Base-by-base conservation (phyloP, 92 coral and sea anemone genomes). In the Montipora capitata region DNA sequence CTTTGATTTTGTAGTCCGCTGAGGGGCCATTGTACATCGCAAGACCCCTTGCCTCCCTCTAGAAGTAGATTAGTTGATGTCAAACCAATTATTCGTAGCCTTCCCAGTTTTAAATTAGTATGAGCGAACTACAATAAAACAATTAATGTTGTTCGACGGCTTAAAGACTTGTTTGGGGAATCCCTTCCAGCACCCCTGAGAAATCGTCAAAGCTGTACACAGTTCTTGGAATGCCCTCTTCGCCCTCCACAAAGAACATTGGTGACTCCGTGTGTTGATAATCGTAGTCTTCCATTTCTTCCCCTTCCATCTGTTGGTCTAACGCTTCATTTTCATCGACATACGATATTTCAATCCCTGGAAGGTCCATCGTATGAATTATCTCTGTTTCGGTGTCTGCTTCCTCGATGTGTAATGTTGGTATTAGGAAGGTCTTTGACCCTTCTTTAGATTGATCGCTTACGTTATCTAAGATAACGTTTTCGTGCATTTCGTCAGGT, bases 81-180 rank as follows among this genome's bases (percentile, higher is more conserved):
- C 35, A 27, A 27, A 27, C 35, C 35, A 27, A 27, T 27, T 27
- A 27, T 27, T 27, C 35, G 1, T 27, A 27, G 35, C 35, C 35
- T 27, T 27, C 35, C 1, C 35, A 27, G 35, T 27, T 27, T 27
- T 27, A 27, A 27, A 27, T 27, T 27, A 8, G 51, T 45, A 45
- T 45, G 51, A 45, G 9, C 51, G 51, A 45, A 45, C 51, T 5
- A 45, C 51, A 45, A 45, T 8, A 45, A 45, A 45, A 45, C 51
- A 45, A 45, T 5, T 5, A 45, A 8, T 14, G 7, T 5, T 17
- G 77, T 16, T 2, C 14, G 20, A 10, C 20, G 40, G 54, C 9
- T 74, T 79, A 94, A 59, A 94, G 83, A 20, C 67, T 87, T 40
- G 98, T 95, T 49, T 89, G 96, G 10, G 96, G 96, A 12, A 93